Conservation (phyloP, 2,797 vertebrate genomes). For the Pterois miles region DNA sequence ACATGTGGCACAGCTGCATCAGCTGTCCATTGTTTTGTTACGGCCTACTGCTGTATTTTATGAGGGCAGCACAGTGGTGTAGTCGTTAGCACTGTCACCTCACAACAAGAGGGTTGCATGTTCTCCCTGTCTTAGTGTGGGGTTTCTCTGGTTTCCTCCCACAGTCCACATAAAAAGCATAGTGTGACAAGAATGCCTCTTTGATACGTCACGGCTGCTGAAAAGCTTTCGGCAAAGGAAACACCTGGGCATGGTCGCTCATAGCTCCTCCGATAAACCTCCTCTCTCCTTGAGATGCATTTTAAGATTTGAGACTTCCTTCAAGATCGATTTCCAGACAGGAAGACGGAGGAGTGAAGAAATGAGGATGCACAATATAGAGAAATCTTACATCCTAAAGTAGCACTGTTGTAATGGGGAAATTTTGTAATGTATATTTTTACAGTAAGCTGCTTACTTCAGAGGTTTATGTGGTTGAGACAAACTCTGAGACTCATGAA, state of each 20-base stretch:
- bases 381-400: neutral
- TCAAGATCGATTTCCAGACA: neutral
- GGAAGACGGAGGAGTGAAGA: neutral
- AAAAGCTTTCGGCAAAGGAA: neutral
- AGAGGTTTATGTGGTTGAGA: neutral
- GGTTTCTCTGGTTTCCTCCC: too few species aligned
- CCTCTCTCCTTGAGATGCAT: neutral
- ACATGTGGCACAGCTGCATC: too few species aligned
- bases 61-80: too few species aligned
- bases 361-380: neutral
- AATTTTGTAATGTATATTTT: neutral
- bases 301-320: neutral
- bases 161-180: too few species aligned
- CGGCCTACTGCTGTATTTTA: too few species aligned
- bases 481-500: neutral
- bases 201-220: neutral
- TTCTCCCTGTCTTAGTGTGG: too few species aligned
- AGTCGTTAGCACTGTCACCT: too few species aligned
- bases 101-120: neutral
- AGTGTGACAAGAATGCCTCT: neutral
- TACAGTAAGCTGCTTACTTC: neutral
- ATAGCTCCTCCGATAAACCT: neutral
- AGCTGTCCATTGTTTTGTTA: too few species aligned
- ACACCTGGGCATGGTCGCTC: too few species aligned
- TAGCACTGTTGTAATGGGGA: neutral